A percentile compares a stretch with the other conserved stretches of the same genome.
These are phyloP conservation scores for Oryzias melastigma DNA, from an alignment of 2,113 vertebrate species.

Conservation along the genomic window DNA sequence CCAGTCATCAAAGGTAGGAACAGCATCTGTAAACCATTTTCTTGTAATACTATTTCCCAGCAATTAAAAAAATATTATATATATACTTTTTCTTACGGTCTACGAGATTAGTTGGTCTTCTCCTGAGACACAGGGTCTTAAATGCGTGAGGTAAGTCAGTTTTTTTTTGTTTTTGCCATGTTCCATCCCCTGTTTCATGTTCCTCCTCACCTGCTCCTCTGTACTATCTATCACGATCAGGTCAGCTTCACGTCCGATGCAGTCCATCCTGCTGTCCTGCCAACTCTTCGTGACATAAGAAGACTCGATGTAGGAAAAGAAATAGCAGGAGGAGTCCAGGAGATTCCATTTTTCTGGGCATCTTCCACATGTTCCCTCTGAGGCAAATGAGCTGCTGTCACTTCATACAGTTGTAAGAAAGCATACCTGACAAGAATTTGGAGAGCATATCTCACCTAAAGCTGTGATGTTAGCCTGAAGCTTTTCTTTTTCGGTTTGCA, in stretches of 20 bases:
- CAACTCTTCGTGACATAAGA: constrained; percentile 20
- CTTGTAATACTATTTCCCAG: no score
- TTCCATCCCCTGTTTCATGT: no score
- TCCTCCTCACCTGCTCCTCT: constrained; percentile 19
- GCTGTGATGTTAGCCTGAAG: constrained; percentile 24
- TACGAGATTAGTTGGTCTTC: no score
- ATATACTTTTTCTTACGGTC: no score
- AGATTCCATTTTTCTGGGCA: constrained; percentile 45
- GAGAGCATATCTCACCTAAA: constrained; percentile 20
- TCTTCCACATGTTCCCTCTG: constrained; percentile 42
- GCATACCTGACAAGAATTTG: not conserved
- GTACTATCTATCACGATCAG: constrained; percentile 16
- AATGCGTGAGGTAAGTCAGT: no score
- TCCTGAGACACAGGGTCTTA: no score
- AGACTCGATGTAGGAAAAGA: constrained; percentile 25
- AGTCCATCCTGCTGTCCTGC: constrained; percentile 35
- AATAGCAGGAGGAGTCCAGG: constrained; percentile 51
- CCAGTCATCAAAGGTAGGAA: no score
- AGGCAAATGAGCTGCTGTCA: constrained; percentile 9
- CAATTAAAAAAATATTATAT: no score
- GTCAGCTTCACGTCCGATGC: constrained; percentile 13
- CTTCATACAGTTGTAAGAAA: not conserved
- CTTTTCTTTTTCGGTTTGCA: constrained; percentile 32
- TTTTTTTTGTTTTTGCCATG: no score
- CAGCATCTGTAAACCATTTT: no score